phyloP scores from a whole-genome alignment of 35 echinoderm and acorn worm species.

The Heliocidaris erythrogramma region DNA sequence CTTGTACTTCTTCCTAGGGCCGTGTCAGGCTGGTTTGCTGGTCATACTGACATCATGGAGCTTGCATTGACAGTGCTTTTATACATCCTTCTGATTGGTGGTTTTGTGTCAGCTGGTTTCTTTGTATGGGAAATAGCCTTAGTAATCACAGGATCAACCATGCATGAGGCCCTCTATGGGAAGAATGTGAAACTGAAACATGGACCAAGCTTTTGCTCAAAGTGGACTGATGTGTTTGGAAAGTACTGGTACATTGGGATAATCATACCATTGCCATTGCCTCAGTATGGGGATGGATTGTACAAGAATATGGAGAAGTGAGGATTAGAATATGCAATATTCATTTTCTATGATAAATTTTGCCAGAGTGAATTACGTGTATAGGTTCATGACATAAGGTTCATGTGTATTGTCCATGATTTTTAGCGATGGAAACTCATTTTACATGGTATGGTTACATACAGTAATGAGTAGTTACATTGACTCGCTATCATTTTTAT shows the following conservation, averaged over 20 bases:
- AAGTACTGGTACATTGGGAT: conserved; percentile 65
- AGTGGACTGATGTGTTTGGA: conserved; percentile 63
- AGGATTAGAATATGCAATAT: not conserved
- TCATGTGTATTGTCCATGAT: too few relatives aligned
- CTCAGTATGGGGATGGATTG: conserved; percentile 59
- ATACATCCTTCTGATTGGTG: conserved; percentile 51
- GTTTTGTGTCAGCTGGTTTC: conserved; percentile 49
- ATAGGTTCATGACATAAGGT: too few relatives aligned
- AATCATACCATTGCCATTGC: conserved; percentile 57
- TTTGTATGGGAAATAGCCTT: conserved; percentile 53
- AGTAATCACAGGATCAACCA: conserved; percentile 41
- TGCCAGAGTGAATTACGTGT: too few relatives aligned
- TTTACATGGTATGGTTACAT: too few relatives aligned
- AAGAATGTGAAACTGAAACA: conserved; percentile 13
- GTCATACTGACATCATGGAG: not conserved
- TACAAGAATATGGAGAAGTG: conserved; percentile 29
- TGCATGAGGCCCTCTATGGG: conserved; percentile 56
- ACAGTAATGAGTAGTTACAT: too few relatives aligned
- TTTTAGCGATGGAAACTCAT: too few relatives aligned
- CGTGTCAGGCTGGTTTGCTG: conserved; percentile 15
- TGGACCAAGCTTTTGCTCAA: not conserved
- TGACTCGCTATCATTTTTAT: too few relatives aligned
- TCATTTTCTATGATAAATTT: too few relatives aligned
- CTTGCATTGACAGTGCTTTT: conserved; percentile 37
- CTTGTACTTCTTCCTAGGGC: conserved; percentile 53